Percentiles rank a stretch among this genome's conserved stretches.
These are phyloP conservation scores for Tokudaia tokunoshimensis DNA, from an alignment of 2,797 vertebrate species.

Conservation along the genomic window DNA sequence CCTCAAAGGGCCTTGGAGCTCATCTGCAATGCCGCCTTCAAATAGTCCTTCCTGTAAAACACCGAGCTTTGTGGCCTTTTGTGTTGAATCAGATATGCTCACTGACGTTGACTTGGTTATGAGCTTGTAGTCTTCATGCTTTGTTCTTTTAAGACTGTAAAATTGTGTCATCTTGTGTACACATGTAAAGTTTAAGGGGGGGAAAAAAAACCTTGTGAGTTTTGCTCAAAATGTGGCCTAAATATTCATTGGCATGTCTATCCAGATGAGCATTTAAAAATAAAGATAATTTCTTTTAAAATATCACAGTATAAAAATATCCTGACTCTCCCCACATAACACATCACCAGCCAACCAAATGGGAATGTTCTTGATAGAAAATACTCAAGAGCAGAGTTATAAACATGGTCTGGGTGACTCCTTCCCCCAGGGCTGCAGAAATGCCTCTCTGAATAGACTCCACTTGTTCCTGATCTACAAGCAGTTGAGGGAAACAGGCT, in stretches of 20 bases:
- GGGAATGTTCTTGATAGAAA: background rate
- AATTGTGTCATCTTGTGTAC: constrained; percentile 77
- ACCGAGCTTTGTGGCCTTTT: constrained; percentile 37
- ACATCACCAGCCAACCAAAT: background rate
- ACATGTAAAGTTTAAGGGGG: constrained; percentile 61
- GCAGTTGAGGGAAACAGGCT: background rate
- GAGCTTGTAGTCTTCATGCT: constrained; percentile 78
- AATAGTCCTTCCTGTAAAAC: constrained; percentile 53
- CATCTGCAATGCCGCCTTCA: background rate
- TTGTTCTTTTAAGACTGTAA: constrained; percentile 71
- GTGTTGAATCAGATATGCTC: constrained; percentile 57
- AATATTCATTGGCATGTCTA: constrained; percentile 80
- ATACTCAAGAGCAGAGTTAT: background rate
- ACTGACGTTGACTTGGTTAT: constrained; percentile 71
- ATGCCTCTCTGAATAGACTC: background rate
- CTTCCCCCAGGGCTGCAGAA: background rate
- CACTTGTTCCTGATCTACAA: background rate
- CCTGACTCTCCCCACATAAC: constrained; percentile 63
- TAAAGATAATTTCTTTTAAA: constrained; percentile 84
- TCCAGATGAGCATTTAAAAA: constrained; percentile 80
- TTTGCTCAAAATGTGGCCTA: constrained; percentile 81
- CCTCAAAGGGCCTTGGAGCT: background rate
- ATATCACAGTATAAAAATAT: constrained; percentile 59
- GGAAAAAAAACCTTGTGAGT: constrained; percentile 45
- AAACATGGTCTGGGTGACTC: background rate